phyloP scores from a whole-genome alignment of 2,113 vertebrate genomes.

The Ictalurus furcatus region DNA sequence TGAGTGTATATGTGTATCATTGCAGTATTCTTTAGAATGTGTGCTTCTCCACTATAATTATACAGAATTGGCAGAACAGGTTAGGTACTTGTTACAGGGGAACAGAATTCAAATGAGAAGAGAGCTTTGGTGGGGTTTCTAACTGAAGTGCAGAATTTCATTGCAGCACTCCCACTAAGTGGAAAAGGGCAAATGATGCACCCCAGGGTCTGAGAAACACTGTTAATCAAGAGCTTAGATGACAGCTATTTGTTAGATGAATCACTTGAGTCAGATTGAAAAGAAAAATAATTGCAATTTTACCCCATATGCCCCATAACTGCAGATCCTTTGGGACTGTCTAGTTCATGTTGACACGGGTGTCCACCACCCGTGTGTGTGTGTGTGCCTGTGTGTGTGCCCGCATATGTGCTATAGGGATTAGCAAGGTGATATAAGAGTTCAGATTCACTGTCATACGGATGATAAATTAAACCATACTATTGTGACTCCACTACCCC shows the following conservation, averaged over 20 bases:
- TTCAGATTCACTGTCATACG: conserved; percentile 29
- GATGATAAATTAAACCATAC: conserved; percentile 40
- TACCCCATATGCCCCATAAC: conserved; percentile 13
- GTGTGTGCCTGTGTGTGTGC: not conserved
- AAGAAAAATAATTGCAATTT: conserved; percentile 50
- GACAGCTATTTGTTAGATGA: conserved; percentile 66
- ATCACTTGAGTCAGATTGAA: conserved; percentile 58
- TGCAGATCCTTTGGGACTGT: conserved; percentile 11
- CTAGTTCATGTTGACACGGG: not conserved
- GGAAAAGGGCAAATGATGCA: conserved; percentile 56
- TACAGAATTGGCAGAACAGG: conserved; percentile 19
- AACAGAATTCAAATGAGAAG: conserved; percentile 21
- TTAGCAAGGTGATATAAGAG: conserved; percentile 54
- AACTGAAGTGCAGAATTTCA: not conserved
- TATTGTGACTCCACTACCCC: conserved; percentile 15
- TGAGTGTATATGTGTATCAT: not conserved
- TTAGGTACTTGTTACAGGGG: conserved; percentile 11
- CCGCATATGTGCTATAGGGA: not conserved
- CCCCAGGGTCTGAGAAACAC: conserved; percentile 52
- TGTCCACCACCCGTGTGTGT: not conserved
- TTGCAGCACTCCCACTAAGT: conserved; percentile 39
- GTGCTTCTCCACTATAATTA: not conserved
- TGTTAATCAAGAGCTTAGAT: conserved; percentile 67
- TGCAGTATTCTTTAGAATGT: not conserved
- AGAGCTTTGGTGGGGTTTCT: conserved; percentile 12